Evolutionary conservation across 2,888 invertebrate species (phyloP).

Genomic region (Stenodema calcarata): DNA sequence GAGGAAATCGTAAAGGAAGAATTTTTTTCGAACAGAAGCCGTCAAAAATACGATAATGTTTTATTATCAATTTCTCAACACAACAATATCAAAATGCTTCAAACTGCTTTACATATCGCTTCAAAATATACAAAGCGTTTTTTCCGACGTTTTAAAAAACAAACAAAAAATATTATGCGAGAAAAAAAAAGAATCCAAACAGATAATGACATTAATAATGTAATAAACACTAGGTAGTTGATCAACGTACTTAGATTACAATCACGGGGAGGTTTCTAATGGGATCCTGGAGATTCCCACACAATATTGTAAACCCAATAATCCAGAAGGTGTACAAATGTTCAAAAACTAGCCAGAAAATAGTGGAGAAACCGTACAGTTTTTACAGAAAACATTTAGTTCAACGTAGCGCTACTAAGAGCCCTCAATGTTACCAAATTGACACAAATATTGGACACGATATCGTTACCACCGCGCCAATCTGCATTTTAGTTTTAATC

Average conservation of each 20-base stretch:
- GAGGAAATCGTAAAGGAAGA: background rate
- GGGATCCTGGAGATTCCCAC: too few species aligned
- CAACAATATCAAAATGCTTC: conserved; percentile 8
- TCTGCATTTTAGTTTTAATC: too few species aligned
- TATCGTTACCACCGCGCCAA: too few species aligned
- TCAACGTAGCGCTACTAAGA: too few species aligned
- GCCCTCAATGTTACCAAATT: too few species aligned
- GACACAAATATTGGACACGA: too few species aligned
- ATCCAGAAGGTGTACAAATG: too few species aligned
- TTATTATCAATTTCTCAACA: conserved; percentile 8
- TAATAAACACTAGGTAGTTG: background rate
- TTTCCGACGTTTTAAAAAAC: background rate
- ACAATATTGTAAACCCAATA: too few species aligned
- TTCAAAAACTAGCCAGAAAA: too few species aligned
- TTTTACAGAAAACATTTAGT: too few species aligned
- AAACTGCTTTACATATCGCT: conserved; percentile 49
- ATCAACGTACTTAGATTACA: background rate
- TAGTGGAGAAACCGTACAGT: too few species aligned
- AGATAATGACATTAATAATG: background rate
- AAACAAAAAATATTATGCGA: background rate
- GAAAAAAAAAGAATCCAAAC: background rate
- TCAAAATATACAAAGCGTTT: conserved; percentile 48
- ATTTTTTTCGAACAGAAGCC: background rate
- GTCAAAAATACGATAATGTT: background rate
- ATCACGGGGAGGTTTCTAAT: background rate